phyloP scores from a whole-genome alignment of 2,797 vertebrate species.

The Chelon labrosus region DNA sequence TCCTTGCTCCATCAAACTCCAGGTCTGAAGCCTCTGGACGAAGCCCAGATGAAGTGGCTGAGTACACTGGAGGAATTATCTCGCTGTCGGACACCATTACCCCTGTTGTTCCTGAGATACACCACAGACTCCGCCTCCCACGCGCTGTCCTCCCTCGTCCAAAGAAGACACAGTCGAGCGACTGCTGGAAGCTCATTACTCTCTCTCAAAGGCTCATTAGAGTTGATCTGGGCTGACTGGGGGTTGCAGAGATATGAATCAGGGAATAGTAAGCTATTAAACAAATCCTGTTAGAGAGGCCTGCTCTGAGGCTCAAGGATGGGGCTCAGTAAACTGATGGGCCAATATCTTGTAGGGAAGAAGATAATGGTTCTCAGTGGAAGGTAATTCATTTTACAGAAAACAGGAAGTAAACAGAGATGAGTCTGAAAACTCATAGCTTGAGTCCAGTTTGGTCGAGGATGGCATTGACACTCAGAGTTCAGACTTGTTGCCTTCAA shows the following conservation, averaged over 20 bases:
- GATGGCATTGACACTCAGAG: background rate
- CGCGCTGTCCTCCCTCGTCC: constrained; percentile 26
- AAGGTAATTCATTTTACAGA: constrained; percentile 28
- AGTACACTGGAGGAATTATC: constrained; percentile 63
- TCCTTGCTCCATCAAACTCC: constrained; percentile 8
- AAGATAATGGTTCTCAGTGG: background rate
- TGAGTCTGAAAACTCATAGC: background rate
- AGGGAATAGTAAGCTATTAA: constrained; percentile 47
- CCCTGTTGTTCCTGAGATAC: constrained; percentile 53
- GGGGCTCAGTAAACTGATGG: constrained; percentile 33
- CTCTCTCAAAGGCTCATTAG: constrained; percentile 65
- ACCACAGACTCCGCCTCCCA: constrained; percentile 26
- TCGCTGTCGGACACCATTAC: constrained; percentile 64
- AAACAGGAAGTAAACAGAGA: background rate
- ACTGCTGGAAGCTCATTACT: constrained; percentile 58
- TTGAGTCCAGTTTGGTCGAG: background rate
- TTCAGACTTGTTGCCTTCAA: background rate
- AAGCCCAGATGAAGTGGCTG: constrained; percentile 46
- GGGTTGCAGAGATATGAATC: constrained; percentile 67
- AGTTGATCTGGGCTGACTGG: constrained; percentile 60
- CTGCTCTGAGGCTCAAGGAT: constrained; percentile 20
- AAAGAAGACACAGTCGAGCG: constrained; percentile 38
- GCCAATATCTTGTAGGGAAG: constrained; percentile 22
- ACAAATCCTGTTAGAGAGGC: constrained; percentile 65
- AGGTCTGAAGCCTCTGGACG: constrained; percentile 34